Base-by-base conservation (phyloP, 2,113 vertebrate species). In the Oncorhynchus nerka region DNA sequence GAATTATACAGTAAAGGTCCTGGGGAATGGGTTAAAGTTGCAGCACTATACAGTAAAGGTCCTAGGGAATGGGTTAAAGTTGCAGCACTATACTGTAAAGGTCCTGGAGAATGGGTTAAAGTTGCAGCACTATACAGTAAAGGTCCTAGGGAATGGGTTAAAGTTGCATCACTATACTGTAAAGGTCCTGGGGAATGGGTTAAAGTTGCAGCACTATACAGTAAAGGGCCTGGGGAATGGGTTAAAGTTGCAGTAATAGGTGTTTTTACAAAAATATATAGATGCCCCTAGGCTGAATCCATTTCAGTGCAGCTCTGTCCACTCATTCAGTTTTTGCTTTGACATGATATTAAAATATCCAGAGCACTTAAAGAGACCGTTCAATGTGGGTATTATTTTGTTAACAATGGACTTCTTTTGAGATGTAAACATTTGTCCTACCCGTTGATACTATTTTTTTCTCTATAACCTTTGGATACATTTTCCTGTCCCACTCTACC, bases 401-500 rank as follows among this genome's bases (percentile, higher is more conserved):
- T 90, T 48, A 13, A 15, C 4, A 26, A 82, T 89, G 81, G 81
- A 85, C 78, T 4, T 69, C 73, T 91, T 87, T 90, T 85, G 75
- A 90, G 79, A 59, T 61, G 70, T 84, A 65, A 28, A 68, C 49
- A 81, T 80, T 87, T 75, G 32, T 90, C 26, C 83, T 84, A 78
- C 78, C 81, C 34, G 73, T 88, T 76, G 34, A 77, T 82, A 81
- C 83, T 79, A 80, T 69, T 70, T 45, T 39, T 45, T 45, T 9
- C 79, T 86, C 69, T 88, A 70, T 86, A 73, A 82, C 74, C 72
- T 71, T 76, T 49, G 26, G 39, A 45, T 9, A 88, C 75, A 76
- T 88, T 88, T 83, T 84, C 80, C 81, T 73, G 68, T 68, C 81
- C 88, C 79, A 68, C 85, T 92, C 93, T 93, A 94, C 93, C 90